Percentiles rank a stretch among this genome's conserved stretches.
These are phyloP conservation scores for Odocoileus virginianus DNA, from an alignment of 2,113 vertebrate species.

Conservation along the genomic window DNA sequence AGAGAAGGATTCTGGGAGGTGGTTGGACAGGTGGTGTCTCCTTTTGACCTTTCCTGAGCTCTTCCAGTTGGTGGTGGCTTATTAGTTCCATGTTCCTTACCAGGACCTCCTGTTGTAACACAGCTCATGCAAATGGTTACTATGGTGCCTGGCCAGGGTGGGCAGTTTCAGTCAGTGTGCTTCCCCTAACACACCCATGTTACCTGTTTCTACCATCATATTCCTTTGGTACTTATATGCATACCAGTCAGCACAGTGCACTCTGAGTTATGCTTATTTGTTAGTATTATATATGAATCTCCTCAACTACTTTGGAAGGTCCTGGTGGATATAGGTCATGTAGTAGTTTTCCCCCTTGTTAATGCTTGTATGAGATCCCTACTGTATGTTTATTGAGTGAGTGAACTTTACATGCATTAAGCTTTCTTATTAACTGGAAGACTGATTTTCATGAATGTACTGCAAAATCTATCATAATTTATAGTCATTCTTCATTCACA, in stretches of 20 bases:
- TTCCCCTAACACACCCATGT: background rate
- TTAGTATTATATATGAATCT: background rate
- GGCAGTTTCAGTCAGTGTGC: background rate
- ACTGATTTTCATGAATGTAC: background rate
- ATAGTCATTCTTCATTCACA: background rate
- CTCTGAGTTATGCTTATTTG: background rate
- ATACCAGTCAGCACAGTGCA: background rate
- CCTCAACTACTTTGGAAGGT: background rate
- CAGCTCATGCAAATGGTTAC: background rate
- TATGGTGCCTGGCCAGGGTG: background rate
- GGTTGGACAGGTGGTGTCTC: background rate
- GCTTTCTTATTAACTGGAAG: background rate
- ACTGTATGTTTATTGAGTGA: background rate
- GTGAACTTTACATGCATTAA: background rate
- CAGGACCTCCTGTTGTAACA: background rate
- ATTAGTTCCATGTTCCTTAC: background rate
- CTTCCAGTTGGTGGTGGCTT: background rate
- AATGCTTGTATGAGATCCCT: background rate
- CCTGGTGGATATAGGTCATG: background rate
- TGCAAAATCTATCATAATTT: background rate
- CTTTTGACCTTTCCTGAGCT: background rate
- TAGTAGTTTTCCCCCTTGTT: background rate
- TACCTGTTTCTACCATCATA: background rate
- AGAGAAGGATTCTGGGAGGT: background rate
- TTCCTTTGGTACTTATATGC: background rate